Base-by-base conservation (phyloP, 2,113 vertebrate genomes). In the Circaetus cinerascens region DNA sequence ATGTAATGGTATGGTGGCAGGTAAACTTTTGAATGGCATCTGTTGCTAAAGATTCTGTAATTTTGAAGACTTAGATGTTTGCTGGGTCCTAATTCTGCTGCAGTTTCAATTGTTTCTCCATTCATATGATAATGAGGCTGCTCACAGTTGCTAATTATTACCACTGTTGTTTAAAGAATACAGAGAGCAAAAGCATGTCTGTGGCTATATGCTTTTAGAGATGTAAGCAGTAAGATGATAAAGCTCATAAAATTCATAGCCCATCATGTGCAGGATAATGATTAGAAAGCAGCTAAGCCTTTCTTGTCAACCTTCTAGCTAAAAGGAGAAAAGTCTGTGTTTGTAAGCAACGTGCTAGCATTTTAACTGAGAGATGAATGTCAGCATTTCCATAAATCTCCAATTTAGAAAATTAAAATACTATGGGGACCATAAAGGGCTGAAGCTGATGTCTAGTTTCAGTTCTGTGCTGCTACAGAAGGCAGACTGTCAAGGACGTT, bases 321-420 rank as follows among this genome's bases (percentile, higher is more conserved):
- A 34, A 82, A 94, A 72, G 64, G 64, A 94, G 38, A 15, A 40
- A 91, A 89, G 25, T 67, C 93, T 69, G 56, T 79, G 51, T 96
- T 93, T 95, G 83, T 93, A 92, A 94, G 84, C 95, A 97, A 71
- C 48, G 30, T 48, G 85, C 15, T 93, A 92, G 72, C 77, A 88
- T 95, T 95, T 96, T 88, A 97, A 71, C 79, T 0, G 2, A 66
- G 69, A 90, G 73, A 94, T 94, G 95, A 96, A 96, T 95, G 95
- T 90, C 88, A 95, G 51, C 78, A 95, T 96, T 97, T 95, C 93
- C 88, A 91, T 94, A 96, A 96, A 95, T 95, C 84, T 96, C 77
- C 91, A 94, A 27, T 96, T 96, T 91, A 91, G 79, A 93, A 92
- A 96, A 94, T 96, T 92, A 91, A 85, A 95, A 96, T 93, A 87